Evolutionary conservation across 2,797 vertebrate species (phyloP).

Genomic region (Scolopax bukidnonensis): DNA sequence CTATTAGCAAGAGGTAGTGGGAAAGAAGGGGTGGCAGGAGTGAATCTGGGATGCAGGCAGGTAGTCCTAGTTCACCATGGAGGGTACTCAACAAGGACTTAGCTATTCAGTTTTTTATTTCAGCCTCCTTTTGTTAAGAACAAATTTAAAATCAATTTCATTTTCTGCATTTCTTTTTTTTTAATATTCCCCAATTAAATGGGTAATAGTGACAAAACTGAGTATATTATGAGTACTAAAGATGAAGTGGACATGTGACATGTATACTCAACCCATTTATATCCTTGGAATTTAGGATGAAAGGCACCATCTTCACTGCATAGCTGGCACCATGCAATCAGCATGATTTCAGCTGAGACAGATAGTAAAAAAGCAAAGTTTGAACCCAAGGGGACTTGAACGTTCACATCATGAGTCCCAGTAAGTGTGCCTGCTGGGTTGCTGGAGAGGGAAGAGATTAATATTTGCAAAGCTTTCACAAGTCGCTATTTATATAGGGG

Average conservation of each 20-base stretch:
- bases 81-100: not conserved
- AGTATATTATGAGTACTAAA: not conserved
- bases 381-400: not conserved
- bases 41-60: not conserved
- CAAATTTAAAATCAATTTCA: not conserved
- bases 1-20: not conserved
- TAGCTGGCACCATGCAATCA: not conserved
- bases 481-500: not conserved
- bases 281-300: not conserved
- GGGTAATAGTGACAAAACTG: not conserved
- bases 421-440: not conserved
- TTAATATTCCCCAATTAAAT: not conserved
- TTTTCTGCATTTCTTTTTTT: not conserved
- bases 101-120: not conserved
- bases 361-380: not conserved
- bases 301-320: not conserved
- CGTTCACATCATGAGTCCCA: accelerated
- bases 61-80: not conserved
- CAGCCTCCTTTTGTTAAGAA: not conserved
- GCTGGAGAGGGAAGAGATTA: not conserved
- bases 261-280: not conserved
- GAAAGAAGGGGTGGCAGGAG: not conserved
- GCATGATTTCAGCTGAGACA: not conserved
- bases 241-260: not conserved
- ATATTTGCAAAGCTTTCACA: not conserved